Conservation (phyloP, 2,797 vertebrate genomes). For the Sebastes elongatus region DNA sequence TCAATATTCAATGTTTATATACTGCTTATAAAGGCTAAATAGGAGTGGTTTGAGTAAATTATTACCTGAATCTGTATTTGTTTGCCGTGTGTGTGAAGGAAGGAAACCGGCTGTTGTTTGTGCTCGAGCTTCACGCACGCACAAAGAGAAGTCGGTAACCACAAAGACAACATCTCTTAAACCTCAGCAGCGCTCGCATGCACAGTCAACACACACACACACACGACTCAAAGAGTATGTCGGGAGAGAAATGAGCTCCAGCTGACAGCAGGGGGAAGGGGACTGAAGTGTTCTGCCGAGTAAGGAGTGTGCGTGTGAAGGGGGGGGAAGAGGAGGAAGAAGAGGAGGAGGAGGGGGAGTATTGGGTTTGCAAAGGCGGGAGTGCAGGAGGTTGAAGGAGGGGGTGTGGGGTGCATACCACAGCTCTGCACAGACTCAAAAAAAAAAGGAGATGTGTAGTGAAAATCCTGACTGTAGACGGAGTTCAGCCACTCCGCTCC, state of each 20-base stretch:
- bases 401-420: constrained; percentile 62
- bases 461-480: constrained; percentile 64
- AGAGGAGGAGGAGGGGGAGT: constrained; percentile 23
- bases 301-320: constrained; percentile 66
- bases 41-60: constrained; percentile 4
- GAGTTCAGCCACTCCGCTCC: constrained; percentile 32
- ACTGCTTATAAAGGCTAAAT: neutral
- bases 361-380: constrained; percentile 63
- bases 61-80: constrained; percentile 37
- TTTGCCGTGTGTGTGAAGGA: constrained; percentile 11
- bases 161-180: constrained; percentile 64
- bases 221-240: constrained; percentile 44
- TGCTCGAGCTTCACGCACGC: constrained; percentile 51
- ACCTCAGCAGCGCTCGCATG: constrained; percentile 40
- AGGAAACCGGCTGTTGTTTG: constrained; percentile 52
- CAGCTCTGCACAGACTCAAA: constrained; percentile 62
- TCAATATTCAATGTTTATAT: neutral
- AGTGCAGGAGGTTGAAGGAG: constrained; percentile 53
- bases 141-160: constrained; percentile 63
- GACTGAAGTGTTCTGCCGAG: constrained; percentile 65
- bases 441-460: constrained; percentile 54
- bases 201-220: neutral
- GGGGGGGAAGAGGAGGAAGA: constrained; percentile 13
- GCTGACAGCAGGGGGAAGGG: constrained; percentile 67
- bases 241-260: constrained; percentile 74